Evolutionary conservation across 1,140 invertebrate genomes (phyloP).

Genomic region (Ridgeia piscesae): DNA sequence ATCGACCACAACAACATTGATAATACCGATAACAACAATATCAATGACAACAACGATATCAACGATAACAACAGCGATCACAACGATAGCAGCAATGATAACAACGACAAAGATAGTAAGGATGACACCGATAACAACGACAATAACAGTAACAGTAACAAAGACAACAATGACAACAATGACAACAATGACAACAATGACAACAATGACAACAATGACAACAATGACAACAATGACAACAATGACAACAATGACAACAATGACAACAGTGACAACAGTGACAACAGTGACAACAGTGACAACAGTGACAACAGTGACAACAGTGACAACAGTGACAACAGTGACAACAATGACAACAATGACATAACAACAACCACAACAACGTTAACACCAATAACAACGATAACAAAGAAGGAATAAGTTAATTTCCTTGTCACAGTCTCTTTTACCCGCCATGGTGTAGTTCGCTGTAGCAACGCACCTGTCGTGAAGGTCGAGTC

Average conservation of each 20-base stretch:
- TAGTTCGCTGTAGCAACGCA: conserved; percentile 30
- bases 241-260: background rate
- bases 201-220: background rate
- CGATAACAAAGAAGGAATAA: background rate
- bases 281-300: background rate
- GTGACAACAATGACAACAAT: background rate
- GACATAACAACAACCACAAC: background rate
- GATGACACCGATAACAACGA: no score
- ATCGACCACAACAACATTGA: no score
- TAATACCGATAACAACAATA: background rate
- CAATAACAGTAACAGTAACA: no score
- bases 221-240: background rate
- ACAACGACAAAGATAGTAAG: no score
- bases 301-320: background rate
- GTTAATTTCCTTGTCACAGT: background rate
- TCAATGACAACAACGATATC: background rate
- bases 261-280: background rate
- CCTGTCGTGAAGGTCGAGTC: conserved; percentile 55
- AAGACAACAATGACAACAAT: background rate
- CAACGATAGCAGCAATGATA: background rate
- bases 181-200: background rate
- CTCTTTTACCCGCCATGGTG: background rate
- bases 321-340: no score
- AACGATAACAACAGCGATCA: background rate
- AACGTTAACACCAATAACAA: background rate